Conservation (phyloP, 2,113 vertebrate genomes). For the Mormyrus lacerda region DNA sequence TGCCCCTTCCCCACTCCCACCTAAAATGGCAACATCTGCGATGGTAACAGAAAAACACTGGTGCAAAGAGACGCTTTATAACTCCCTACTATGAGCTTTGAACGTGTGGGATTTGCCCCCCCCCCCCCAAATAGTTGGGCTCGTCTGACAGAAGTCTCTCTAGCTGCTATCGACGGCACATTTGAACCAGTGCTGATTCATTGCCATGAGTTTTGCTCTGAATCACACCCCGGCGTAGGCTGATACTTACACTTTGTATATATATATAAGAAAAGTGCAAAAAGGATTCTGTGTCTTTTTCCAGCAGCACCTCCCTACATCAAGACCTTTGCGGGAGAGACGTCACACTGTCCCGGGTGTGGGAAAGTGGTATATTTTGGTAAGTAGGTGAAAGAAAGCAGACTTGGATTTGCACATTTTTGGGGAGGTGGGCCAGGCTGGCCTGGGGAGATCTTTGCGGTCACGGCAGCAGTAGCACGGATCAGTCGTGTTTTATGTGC, state of each 20-base stretch:
- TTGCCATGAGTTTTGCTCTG: neutral
- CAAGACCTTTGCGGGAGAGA: conserved; percentile 60
- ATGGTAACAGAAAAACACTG: neutral
- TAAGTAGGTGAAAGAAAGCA: conserved; percentile 39
- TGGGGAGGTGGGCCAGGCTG: neutral
- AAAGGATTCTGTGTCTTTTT: conserved; percentile 4
- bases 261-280: neutral
- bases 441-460: neutral
- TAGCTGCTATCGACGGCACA: neutral
- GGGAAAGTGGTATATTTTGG: conserved; percentile 60
- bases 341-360: conserved; percentile 57
- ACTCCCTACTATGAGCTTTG: neutral
- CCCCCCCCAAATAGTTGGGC: neutral
- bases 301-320: conserved; percentile 25
- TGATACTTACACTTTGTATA: neutral
- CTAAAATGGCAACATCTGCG: neutral
- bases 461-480: neutral
- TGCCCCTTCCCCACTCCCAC: neutral
- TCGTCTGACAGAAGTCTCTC: neutral
- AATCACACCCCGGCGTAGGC: neutral
- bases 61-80: neutral
- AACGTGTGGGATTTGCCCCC: neutral
- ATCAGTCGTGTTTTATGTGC: neutral
- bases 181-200: neutral
- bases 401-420: neutral